Conservation (phyloP, 1,140 invertebrate genomes). For the Colletes gigas region DNA sequence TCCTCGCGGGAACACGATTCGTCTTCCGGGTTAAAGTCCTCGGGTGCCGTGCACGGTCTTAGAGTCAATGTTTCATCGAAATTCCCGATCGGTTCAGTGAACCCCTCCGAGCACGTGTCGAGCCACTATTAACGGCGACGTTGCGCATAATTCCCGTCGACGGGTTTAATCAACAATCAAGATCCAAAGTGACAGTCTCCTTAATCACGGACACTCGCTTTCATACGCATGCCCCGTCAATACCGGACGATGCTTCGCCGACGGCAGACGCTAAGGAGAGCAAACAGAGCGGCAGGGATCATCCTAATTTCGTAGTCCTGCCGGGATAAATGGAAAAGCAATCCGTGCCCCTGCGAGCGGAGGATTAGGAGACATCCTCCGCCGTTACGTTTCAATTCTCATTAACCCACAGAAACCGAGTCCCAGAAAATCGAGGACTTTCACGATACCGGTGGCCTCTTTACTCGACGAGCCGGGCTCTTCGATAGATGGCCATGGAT, state of each 20-base stretch:
- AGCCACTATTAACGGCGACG: conserved; percentile 13
- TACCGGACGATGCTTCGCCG: background rate
- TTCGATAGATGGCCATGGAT: conserved; percentile 62
- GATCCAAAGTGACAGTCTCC: conserved; percentile 47
- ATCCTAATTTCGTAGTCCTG: conserved; percentile 47
- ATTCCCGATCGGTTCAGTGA: conserved; percentile 20
- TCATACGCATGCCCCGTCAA: conserved; percentile 22
- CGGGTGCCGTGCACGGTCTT: background rate
- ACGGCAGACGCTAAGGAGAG: background rate
- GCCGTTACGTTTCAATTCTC: conserved; percentile 72
- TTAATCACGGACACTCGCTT: conserved; percentile 43
- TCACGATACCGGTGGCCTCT: conserved; percentile 57
- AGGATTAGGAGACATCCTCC: conserved; percentile 64
- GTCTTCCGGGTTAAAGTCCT: background rate
- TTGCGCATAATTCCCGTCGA: conserved; percentile 39
- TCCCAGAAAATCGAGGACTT: conserved; percentile 5
- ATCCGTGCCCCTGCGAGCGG: conserved; percentile 59
- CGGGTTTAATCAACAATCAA: conserved; percentile 52
- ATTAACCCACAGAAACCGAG: conserved; percentile 54
- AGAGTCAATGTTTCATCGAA: conserved; percentile 15
- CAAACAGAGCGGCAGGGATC: conserved; percentile 2
- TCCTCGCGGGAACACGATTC: background rate
- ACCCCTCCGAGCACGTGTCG: background rate
- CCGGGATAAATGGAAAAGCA: conserved; percentile 58
- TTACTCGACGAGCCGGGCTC: conserved; percentile 58